These are phyloP conservation scores for Istiophorus platypterus DNA, from an alignment of 2,113 vertebrate genomes.

Conservation along the genomic window DNA sequence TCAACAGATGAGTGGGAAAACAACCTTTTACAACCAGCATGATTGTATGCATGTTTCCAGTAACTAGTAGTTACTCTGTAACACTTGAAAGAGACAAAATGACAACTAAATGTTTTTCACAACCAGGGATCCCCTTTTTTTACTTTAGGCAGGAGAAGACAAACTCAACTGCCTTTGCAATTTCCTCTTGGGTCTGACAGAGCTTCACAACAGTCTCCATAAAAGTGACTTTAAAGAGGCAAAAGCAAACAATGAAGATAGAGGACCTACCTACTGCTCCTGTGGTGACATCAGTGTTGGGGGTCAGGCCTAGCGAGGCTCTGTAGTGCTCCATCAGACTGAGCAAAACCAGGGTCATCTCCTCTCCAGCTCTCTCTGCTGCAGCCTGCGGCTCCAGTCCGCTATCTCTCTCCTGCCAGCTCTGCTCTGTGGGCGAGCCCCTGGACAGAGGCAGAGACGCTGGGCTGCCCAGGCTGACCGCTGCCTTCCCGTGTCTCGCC, in stretches of 20 bases:
- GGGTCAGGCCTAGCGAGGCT: slow-evolving; percentile 61
- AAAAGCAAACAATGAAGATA: not conserved
- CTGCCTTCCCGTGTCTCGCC: slow-evolving; percentile 3
- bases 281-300: slow-evolving; percentile 57
- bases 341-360: slow-evolving; percentile 71
- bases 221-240: not conserved
- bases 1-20: not conserved
- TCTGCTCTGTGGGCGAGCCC: slow-evolving; percentile 60
- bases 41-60: no score
- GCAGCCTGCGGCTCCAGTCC: slow-evolving; percentile 60
- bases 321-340: slow-evolving; percentile 79
- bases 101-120: not conserved
- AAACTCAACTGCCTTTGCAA: not conserved
- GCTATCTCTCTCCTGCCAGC: slow-evolving; percentile 73
- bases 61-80: no score
- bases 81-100: no score
- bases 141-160: not conserved
- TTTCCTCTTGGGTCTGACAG: not conserved
- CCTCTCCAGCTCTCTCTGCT: slow-evolving; percentile 61
- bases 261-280: slow-evolving; percentile 75
- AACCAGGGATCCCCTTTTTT: not conserved
- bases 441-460: slow-evolving; percentile 28
- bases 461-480: slow-evolving; percentile 22
- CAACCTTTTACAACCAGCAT: no score
- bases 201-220: not conserved